Base-by-base conservation (phyloP, 2,797 vertebrate species). In the Ammospiza maritima region DNA sequence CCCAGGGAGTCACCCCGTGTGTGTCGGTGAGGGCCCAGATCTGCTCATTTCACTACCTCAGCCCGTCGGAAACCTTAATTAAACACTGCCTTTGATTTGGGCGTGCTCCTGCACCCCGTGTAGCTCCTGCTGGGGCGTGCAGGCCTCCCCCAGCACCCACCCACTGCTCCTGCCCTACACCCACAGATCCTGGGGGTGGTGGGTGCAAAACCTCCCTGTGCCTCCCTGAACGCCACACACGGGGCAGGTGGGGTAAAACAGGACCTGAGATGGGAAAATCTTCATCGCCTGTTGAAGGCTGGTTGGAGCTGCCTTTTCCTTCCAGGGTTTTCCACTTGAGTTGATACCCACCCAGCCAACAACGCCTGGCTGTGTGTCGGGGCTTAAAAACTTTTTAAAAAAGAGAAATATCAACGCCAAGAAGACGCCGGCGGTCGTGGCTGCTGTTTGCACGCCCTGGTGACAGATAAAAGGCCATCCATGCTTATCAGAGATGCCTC, bases 301-400 rank as follows among this genome's bases (percentile, higher is more conserved):
- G 66, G 9, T 5, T 23, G 50, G 45, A 88, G 42, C 4, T 84
- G 56, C 11, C 48, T 90, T 83, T 81, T 75, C 36, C 54, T 69
- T 13, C 29, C 51, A 30, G 64, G n/a, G 11, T 65, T 93, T 80
- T 66, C 47, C 77, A 42, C 51, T 40, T 10, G 47, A 62, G 19
- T 9, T 56, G 34, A 26, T 47, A 36, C 10, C 53, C 27, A 9
- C 70, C 27, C 5, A 6, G 7, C 45, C 0, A 0, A 47, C 38
- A 21, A 0, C 0, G 0, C 40, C 9, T 3, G 56, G 67, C 34
- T 48, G 36, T 3, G 0, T 15, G 25, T 22, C 34, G 0, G 0
- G n/a, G 57, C 57, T 89, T 64, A 6, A 32, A 85, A 45, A 57
- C 25, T 29, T 57, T 27, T 4, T 1, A 5, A 25, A 57, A 72